Conservation (phyloP, 2,113 vertebrate species). For the Indri indri region DNA sequence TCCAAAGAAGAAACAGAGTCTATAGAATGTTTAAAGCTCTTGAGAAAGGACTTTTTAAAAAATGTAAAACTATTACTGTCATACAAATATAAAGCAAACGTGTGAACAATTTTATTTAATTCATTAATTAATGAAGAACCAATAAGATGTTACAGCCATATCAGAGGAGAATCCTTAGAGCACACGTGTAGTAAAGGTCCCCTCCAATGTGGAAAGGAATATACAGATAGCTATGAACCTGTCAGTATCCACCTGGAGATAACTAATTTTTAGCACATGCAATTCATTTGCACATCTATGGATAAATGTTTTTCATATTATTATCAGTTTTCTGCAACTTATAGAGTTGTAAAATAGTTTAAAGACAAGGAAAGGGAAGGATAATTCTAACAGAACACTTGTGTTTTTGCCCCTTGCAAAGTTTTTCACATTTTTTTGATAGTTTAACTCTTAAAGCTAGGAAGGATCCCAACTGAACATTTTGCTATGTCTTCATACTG, state of each 20-base stretch:
- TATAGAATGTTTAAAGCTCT: neutral
- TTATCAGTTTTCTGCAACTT: neutral
- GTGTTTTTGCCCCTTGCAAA: neutral
- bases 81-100: neutral
- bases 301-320: neutral
- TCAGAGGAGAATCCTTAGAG: neutral
- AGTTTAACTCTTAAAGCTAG: neutral
- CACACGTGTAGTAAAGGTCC: neutral
- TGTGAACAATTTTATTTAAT: neutral
- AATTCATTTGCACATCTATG: neutral
- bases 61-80: neutral
- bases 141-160: neutral
- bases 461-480: neutral
- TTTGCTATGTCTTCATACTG: neutral
- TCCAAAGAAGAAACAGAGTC: neutral
- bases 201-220: neutral
- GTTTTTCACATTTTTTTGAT: neutral
- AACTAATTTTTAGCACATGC: neutral
- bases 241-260: neutral
- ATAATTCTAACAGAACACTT: neutral
- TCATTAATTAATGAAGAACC: neutral
- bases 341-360: neutral
- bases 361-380: neutral
- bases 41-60: neutral
- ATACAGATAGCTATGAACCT: neutral